Evolutionary conservation across 2,113 vertebrate species (phyloP).

Genomic region (Penelope pileata): DNA sequence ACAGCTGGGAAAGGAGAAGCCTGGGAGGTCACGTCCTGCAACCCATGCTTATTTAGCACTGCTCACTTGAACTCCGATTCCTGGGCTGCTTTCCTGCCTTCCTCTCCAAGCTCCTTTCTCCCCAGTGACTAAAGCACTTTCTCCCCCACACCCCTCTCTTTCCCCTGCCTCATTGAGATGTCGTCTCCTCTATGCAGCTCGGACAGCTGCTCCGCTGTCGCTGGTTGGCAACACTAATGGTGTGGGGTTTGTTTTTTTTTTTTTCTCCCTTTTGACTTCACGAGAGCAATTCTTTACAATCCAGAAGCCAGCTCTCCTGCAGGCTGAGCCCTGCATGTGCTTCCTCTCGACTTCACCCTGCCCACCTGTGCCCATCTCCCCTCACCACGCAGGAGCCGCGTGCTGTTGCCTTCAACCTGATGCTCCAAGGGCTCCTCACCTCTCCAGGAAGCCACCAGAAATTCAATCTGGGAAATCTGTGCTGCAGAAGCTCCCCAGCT

Average conservation of each 20-base stretch:
- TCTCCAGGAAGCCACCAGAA: neutral
- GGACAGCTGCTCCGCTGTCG: neutral
- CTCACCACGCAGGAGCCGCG: neutral
- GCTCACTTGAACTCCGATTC: neutral
- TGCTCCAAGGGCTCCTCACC: neutral
- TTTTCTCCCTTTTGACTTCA: neutral
- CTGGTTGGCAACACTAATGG: neutral
- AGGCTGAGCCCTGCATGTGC: neutral
- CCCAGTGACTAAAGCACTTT: neutral
- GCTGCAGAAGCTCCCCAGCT: neutral
- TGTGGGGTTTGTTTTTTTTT: neutral
- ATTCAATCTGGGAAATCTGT: accelerated
- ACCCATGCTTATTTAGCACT: neutral
- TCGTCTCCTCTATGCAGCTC: conserved; percentile 19
- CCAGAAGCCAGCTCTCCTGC: accelerated
- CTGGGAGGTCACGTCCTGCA: accelerated
- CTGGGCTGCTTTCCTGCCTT: neutral
- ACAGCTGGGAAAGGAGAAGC: neutral
- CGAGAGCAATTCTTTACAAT: neutral
- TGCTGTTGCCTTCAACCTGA: neutral
- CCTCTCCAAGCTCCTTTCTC: neutral
- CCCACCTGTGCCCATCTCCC: neutral
- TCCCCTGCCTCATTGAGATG: neutral
- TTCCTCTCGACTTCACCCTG: neutral
- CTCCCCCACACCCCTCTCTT: neutral